Evolutionary conservation across 2,888 invertebrate genomes (phyloP).

Genomic region (Eilema depressum): DNA sequence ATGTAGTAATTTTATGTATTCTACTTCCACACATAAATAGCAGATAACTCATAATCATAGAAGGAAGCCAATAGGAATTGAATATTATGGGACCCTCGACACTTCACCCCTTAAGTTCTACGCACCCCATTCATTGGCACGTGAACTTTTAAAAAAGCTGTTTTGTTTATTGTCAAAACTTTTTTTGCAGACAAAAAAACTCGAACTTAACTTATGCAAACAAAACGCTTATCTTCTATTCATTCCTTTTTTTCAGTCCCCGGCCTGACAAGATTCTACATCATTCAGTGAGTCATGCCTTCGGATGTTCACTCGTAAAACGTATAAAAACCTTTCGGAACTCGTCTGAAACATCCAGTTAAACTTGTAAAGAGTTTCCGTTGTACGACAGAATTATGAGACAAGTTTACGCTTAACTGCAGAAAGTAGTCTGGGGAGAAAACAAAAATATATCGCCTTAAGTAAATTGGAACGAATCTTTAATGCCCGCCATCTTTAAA

Average conservation of each 20-base stretch:
- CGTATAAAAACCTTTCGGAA: constrained; percentile 67
- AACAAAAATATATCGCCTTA: constrained; percentile 61
- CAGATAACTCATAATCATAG: not conserved
- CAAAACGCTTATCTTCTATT: constrained; percentile 27
- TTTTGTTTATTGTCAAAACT: not conserved
- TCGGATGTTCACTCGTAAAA: constrained; percentile 57
- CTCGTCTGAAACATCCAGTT: constrained; percentile 70
- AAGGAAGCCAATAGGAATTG: not conserved
- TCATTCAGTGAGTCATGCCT: constrained; percentile 49
- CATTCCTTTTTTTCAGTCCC: constrained; percentile 31
- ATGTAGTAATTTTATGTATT: not conserved
- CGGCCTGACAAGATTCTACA: constrained; percentile 38
- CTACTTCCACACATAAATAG: too few relatives aligned
- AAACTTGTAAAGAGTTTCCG: constrained; percentile 75
- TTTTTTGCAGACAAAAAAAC: not conserved
- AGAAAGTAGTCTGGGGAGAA: constrained; percentile 55
- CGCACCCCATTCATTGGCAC: not conserved
- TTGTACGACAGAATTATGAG: constrained; percentile 73
- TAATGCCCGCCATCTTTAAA: constrained; percentile 37
- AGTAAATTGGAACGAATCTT: constrained; percentile 42
- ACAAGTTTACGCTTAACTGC: constrained; percentile 67
- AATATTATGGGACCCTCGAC: not conserved
- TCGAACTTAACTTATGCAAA: constrained; percentile 14
- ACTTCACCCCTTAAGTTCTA: not conserved
- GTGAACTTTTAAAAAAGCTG: constrained; percentile 1